phyloP scores from a whole-genome alignment of 2,797 vertebrate genomes.

The Rhinichthys osculus region DNA sequence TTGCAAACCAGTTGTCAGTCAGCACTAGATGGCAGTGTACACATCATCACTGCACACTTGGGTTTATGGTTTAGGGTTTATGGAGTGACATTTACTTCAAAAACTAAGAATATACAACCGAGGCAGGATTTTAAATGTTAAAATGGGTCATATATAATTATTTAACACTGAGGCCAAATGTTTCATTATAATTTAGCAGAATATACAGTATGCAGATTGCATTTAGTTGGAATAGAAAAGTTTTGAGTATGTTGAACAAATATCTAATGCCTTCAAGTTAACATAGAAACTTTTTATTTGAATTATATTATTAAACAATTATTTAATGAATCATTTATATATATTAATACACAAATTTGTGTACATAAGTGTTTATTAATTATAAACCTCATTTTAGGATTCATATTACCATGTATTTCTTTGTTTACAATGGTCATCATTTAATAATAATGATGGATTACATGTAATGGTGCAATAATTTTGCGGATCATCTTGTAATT shows the following conservation, averaged over 20 bases:
- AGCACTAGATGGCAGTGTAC: conserved; percentile 44
- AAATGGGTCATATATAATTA: background rate
- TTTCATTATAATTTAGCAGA: background rate
- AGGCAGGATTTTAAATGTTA: background rate
- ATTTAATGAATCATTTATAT: background rate
- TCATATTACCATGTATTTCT: too few species aligned
- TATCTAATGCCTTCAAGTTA: background rate
- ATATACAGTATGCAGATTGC: background rate
- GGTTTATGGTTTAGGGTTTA: background rate
- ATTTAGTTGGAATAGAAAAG: background rate
- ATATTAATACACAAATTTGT: background rate
- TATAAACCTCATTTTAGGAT: background rate
- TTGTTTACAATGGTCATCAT: background rate
- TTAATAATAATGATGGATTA: background rate
- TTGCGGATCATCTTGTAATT: background rate
- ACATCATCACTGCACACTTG: background rate
- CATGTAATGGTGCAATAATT: background rate
- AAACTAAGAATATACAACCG: background rate
- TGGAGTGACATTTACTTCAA: background rate
- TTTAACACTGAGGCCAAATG: conserved; percentile 1
- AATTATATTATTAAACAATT: too few species aligned
- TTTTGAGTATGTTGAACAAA: background rate
- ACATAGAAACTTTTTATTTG: background rate
- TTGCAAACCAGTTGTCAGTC: background rate
- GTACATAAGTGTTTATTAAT: too few species aligned